phyloP scores from a whole-genome alignment of 2,888 invertebrate genomes.

The Nephrotoma appendiculata region DNA sequence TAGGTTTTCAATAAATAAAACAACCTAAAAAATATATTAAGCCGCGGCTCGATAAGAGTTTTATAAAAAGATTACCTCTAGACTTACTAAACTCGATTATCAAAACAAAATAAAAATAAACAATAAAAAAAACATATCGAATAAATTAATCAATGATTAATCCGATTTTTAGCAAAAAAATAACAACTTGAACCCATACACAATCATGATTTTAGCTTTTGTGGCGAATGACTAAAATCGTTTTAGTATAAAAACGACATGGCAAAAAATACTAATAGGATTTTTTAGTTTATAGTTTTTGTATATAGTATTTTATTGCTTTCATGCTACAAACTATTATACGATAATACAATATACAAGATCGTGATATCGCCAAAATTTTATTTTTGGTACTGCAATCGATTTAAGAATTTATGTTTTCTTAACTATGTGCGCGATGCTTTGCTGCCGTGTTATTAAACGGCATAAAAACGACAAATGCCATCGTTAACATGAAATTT shows the following conservation, averaged over 20 bases:
- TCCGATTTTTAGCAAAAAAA: background rate
- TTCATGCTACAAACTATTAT: background rate
- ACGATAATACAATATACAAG: background rate
- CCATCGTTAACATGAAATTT: background rate
- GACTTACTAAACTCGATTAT: background rate
- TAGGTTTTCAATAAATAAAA: background rate
- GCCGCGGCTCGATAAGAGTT: background rate
- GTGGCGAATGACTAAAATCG: background rate
- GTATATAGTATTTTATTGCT: background rate
- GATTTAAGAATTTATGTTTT: background rate
- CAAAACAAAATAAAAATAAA: background rate
- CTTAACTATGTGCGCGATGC: background rate
- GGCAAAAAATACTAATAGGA: background rate
- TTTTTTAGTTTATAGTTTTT: background rate
- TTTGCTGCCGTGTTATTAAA: background rate
- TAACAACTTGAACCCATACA: background rate
- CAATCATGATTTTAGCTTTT: background rate
- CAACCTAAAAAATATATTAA: background rate
- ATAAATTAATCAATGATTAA: background rate
- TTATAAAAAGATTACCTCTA: background rate
- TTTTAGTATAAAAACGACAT: background rate
- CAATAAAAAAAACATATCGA: background rate
- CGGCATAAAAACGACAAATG: background rate
- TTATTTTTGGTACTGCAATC: background rate
- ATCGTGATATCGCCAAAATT: background rate